Evolutionary conservation across 2,797 vertebrate species (phyloP), one percentile per base, ranked within the genome.

Genomic region (Anguilla anguilla): DNA sequence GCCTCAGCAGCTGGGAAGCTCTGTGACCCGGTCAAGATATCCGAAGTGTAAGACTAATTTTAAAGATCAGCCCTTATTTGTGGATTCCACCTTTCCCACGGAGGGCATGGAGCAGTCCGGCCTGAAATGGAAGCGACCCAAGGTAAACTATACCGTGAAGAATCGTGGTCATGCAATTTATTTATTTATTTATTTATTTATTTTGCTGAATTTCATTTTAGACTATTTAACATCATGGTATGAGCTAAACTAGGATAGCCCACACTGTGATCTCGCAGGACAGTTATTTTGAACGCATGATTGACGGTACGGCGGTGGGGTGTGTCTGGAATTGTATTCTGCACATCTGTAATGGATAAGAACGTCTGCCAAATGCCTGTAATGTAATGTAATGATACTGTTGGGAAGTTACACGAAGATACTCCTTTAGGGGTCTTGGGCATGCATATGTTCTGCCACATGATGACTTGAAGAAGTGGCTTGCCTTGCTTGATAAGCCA

Each of bases 101-200:
- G 93, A 92, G 0, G 87, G 90, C 46, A 90, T 94, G 9, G 79
- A 49, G 81, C 92, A 92, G 88, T 89, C 86, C 2, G 57, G 81
- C 0, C 85, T 95, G 5, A 31, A 28, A 43, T 96, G 96, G 96
- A 96, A 89, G 46, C 89, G 96, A 39, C 95, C 96, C 0, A 91
- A 87, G 94, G 96, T 96, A 91, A 84, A 6, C 6, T n/a, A 6
- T 7, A 69, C 4, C n/a, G 22, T n/a, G 39, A 77, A 15, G 35
- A 10, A 43, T 15, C 72, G 77, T 13, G 6, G 22, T 22, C 25
- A 22, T n/a, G 22, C 28, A 25, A 2, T 15, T 15, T 10, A n/a
- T 82, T 51, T 49, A 6, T 67, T 25, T n/a, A 5, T 67, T 25
- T 25, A 4, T 79, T 43, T 82, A 2, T 15, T 15, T 10, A n/a